A percentile compares a stretch with the other conserved stretches of the same genome.
phyloP scores from a whole-genome alignment of 2,797 vertebrate species.

The Delichon dasypus region DNA sequence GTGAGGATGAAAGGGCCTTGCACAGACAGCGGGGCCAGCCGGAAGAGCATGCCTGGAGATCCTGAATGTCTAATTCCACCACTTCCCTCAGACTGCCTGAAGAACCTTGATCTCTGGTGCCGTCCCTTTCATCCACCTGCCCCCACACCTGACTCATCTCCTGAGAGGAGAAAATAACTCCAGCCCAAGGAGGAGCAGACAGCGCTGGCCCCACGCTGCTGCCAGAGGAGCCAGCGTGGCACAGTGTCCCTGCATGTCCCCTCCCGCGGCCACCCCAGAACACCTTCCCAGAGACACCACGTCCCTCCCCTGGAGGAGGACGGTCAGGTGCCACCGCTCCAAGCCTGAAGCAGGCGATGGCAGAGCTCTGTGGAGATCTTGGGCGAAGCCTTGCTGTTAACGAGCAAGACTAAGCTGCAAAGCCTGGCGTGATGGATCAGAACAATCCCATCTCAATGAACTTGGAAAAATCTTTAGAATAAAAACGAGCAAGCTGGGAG shows the following conservation, averaged over 20 bases:
- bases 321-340: not conserved
- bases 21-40: constrained; percentile 1
- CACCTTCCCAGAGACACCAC: not conserved
- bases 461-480: not conserved
- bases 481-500: fast-evolving
- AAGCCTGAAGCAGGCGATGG: fast-evolving
- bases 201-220: not conserved
- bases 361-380: not conserved
- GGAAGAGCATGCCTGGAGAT: constrained; percentile 55
- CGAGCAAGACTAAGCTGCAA: not conserved
- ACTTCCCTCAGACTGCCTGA: constrained; percentile 39
- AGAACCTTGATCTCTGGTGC: constrained; percentile 27
- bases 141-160: constrained; percentile 67
- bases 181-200: constrained; percentile 9
- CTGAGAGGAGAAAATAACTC: constrained; percentile 15
- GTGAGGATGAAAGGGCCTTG: constrained; percentile 33
- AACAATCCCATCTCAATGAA: not conserved
- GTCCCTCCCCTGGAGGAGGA: not conserved
- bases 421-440: not conserved
- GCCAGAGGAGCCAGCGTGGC: not conserved
- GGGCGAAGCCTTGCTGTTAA: not conserved
- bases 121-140: constrained; percentile 56
- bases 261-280: not conserved
- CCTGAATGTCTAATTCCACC: constrained; percentile 52
- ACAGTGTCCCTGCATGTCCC: fast-evolving